Conservation (phyloP, 2,113 vertebrate species). For the Cephalopterus ornatus region DNA sequence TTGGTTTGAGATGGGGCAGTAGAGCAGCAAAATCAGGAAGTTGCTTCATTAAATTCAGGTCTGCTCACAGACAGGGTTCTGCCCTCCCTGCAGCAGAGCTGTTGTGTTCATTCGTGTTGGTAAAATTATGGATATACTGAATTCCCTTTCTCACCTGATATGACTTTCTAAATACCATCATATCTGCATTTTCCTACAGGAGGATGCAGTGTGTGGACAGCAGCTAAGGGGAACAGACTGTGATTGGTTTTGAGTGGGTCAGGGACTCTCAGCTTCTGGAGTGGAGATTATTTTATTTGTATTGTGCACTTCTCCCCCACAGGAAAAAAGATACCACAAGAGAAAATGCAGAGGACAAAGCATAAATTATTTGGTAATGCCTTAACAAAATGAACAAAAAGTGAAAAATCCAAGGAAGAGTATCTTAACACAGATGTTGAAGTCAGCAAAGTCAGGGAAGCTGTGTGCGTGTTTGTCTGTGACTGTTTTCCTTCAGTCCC, state of each 20-base stretch:
- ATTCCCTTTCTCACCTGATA: background rate
- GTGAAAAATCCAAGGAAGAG: background rate
- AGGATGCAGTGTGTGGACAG: background rate
- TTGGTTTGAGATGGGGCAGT: background rate
- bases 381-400: background rate
- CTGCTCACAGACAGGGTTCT: background rate
- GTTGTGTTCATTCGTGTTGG: background rate
- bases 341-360: background rate
- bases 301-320: background rate
- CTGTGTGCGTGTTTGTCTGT: background rate
- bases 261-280: background rate
- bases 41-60: background rate
- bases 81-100: background rate
- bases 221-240: background rate
- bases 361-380: background rate
- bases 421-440: background rate
- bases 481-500: background rate
- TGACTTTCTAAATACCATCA: background rate
- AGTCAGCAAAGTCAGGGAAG: background rate
- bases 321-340: background rate
- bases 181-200: background rate
- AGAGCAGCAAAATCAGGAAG: background rate
- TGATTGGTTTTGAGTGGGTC: background rate
- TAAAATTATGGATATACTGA: background rate
- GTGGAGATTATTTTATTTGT: background rate